Percentiles rank a stretch among this genome's conserved stretches.
Evolutionary conservation across 1,140 invertebrate genomes (phyloP).

Genomic region (Pogonus chalceus): DNA sequence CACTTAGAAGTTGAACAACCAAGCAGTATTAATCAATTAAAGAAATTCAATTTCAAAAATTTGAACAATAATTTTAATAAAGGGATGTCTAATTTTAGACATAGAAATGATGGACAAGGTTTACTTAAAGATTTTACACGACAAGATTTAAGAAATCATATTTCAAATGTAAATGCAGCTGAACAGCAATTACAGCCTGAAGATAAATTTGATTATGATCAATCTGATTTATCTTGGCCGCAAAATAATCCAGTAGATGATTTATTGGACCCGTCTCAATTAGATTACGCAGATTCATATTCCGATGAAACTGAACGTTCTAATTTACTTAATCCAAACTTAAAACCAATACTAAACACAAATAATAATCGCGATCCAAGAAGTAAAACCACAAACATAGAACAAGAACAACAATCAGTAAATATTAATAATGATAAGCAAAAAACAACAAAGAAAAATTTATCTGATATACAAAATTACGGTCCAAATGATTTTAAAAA

Average conservation of each 20-base stretch:
- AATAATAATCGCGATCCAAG: constrained; percentile 26
- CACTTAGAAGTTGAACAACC: constrained; percentile 17
- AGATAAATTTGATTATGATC: constrained; percentile 14
- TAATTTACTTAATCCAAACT: constrained; percentile 8
- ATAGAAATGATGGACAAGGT: constrained; percentile 22
- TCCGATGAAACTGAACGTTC: constrained; percentile 10
- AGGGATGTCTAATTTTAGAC: constrained; percentile 18
- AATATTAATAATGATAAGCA: constrained; percentile 6
- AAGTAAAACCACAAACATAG: constrained; percentile 21
- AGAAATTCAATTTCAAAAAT: not conserved
- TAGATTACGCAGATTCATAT: constrained; percentile 6
- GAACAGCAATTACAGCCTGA: not conserved
- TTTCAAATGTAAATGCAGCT: constrained; percentile 1
- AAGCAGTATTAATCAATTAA: not conserved
- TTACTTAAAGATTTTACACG: constrained; percentile 15
- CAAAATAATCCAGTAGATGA: not conserved
- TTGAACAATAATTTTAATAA: constrained; percentile 12
- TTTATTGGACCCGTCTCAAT: not conserved
- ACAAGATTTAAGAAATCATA: constrained; percentile 9
- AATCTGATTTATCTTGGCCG: constrained; percentile 2
- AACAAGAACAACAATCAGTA: constrained; percentile 9
- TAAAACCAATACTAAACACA: constrained; percentile 7
- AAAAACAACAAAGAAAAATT: constrained; percentile 19
- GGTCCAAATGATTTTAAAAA: constrained; percentile 30
- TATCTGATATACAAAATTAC: constrained; percentile 16